Percentiles rank a stretch among this genome's conserved stretches.
Conservation (phyloP, 2,888 invertebrate species). For the Enoplolaimus lenunculus region DNA sequence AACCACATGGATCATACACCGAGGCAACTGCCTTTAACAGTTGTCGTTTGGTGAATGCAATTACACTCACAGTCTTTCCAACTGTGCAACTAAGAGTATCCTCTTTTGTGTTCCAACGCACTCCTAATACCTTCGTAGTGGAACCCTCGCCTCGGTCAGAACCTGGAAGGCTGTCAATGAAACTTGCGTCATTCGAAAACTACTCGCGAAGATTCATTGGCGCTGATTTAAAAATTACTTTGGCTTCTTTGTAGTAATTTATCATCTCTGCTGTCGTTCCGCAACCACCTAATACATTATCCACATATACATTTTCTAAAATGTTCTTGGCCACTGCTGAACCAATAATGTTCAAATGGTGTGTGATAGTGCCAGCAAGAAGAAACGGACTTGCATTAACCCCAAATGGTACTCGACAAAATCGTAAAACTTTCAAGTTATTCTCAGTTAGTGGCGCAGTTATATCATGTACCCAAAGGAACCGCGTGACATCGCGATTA, state of each 20-base stretch:
- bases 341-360: slow-evolving; percentile 15
- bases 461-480: slow-evolving; percentile 5
- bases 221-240: neutral
- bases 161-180: neutral
- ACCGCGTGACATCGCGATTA: slow-evolving; percentile 23
- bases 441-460: slow-evolving; percentile 10
- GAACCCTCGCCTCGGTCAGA: neutral
- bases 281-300: slow-evolving; percentile 1
- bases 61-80: neutral
- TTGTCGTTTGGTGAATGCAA: slow-evolving; percentile 19
- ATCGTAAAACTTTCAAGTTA: slow-evolving; percentile 26
- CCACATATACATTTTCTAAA: slow-evolving; percentile 12
- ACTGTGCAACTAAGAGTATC: neutral
- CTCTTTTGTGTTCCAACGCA: neutral
- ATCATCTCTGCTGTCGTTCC: neutral
- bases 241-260: neutral
- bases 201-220: slow-evolving; percentile 5
- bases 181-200: neutral
- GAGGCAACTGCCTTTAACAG: slow-evolving; percentile 25
- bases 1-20: slow-evolving; percentile 28
- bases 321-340: neutral
- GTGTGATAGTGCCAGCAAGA: slow-evolving; percentile 24
- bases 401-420: slow-evolving; percentile 28
- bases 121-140: slow-evolving; percentile 3
- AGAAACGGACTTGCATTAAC: slow-evolving; percentile 25